Evolutionary conservation across 2,113 vertebrate species (phyloP).

Genomic region (Nycticorax nycticorax): DNA sequence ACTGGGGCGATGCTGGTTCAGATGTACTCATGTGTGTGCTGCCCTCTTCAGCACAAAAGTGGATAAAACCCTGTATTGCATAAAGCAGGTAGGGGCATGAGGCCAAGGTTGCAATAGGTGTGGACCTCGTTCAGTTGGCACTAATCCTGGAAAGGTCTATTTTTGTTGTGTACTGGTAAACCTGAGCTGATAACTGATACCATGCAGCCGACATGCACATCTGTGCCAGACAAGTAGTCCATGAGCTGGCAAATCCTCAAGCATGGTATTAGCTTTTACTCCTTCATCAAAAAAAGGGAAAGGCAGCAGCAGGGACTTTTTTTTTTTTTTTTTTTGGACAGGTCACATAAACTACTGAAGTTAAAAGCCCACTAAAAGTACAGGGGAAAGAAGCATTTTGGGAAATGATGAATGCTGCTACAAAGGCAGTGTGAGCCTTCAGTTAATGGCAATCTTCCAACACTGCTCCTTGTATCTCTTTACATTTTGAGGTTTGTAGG

Average conservation of each 20-base stretch:
- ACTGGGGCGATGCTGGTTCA: rapidly evolving
- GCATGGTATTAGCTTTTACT: rapidly evolving
- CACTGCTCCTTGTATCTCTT: rapidly evolving
- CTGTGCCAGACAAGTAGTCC: background rate
- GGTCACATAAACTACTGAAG: background rate
- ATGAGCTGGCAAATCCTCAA: rapidly evolving
- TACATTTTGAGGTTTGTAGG: background rate
- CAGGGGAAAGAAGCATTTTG: background rate
- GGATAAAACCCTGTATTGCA: rapidly evolving
- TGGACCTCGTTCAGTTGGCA: rapidly evolving
- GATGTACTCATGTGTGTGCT: rapidly evolving
- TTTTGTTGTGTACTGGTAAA: background rate
- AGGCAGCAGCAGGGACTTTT: background rate
- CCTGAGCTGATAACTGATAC: background rate
- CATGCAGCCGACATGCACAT: rapidly evolving
- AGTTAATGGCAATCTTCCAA: rapidly evolving
- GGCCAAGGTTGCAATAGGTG: rapidly evolving
- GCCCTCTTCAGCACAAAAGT: background rate
- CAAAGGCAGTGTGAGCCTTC: rapidly evolving
- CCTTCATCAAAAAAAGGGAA: background rate
- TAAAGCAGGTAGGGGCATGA: rapidly evolving
- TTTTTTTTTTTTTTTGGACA: background rate
- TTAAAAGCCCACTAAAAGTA: background rate
- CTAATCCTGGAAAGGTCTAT: rapidly evolving
- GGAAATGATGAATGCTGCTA: rapidly evolving